phyloP scores from a whole-genome alignment of 2,113 vertebrate genomes.

The Balaenoptera acutorostrata region DNA sequence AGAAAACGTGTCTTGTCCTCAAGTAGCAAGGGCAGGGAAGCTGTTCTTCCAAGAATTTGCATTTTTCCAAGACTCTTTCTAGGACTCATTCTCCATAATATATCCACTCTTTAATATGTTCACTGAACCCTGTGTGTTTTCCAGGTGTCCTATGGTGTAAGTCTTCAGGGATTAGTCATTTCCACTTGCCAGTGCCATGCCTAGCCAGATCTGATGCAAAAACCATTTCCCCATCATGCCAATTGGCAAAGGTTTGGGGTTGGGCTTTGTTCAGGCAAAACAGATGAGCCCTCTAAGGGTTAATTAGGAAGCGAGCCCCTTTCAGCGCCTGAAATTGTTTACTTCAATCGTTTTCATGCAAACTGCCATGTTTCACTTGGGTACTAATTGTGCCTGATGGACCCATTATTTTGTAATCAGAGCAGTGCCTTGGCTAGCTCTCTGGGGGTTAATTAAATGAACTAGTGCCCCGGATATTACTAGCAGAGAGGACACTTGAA shows the following conservation, averaged over 20 bases:
- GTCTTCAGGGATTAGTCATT: slow-evolving; percentile 23
- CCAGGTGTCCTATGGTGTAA: neutral
- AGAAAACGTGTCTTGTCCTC: neutral
- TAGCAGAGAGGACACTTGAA: slow-evolving; percentile 70
- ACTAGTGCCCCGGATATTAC: slow-evolving; percentile 73
- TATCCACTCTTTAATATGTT: neutral
- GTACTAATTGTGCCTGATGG: slow-evolving; percentile 92
- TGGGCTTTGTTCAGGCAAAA: slow-evolving; percentile 59
- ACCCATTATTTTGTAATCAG: slow-evolving; percentile 86
- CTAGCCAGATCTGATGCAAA: slow-evolving; percentile 38
- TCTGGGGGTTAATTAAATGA: slow-evolving; percentile 91
- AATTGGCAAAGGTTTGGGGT: slow-evolving; percentile 17
- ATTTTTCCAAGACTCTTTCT: neutral
- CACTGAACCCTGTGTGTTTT: neutral
- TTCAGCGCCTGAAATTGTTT: slow-evolving; percentile 86
- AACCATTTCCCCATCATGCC: slow-evolving; percentile 10
- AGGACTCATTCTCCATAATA: neutral
- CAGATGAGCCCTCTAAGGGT: slow-evolving; percentile 79
- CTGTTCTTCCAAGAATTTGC: neutral
- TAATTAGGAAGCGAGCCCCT: slow-evolving; percentile 84
- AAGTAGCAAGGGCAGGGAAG: neutral
- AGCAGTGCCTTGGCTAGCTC: slow-evolving; percentile 79
- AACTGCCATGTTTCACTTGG: slow-evolving; percentile 85
- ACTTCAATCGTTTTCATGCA: slow-evolving; percentile 86
- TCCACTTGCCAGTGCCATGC: neutral